phyloP scores from a whole-genome alignment of 2,797 vertebrate species.

The Lithobates pipiens region DNA sequence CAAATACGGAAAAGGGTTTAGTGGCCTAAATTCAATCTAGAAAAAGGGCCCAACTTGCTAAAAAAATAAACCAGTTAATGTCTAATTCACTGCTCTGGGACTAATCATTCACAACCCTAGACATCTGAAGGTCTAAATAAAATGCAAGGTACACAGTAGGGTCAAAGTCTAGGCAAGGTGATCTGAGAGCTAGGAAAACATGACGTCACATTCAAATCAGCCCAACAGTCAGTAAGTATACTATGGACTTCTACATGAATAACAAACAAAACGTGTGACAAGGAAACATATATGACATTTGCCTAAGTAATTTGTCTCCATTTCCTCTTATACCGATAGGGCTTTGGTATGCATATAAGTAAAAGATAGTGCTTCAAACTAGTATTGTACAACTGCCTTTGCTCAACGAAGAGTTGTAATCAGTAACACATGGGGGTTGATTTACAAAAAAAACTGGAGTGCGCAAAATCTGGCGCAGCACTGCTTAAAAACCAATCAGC shows the following conservation, averaged over 20 bases:
- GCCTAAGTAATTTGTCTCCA: background rate
- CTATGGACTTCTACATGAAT: background rate
- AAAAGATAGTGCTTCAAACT: background rate
- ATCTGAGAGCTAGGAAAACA: constrained; percentile 1
- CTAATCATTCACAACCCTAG: background rate
- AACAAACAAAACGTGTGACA: background rate
- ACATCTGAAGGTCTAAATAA: background rate
- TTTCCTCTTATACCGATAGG: background rate
- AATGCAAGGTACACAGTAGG: background rate
- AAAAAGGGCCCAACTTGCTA: too few relatives aligned
- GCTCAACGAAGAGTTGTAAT: too few relatives aligned
- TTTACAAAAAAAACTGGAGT: too few relatives aligned
- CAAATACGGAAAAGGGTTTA: too few relatives aligned
- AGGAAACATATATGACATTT: background rate
- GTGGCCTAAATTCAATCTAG: too few relatives aligned
- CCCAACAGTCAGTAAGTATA: constrained; percentile 3
- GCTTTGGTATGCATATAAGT: background rate
- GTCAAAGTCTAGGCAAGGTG: background rate
- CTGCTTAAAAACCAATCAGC: too few relatives aligned
- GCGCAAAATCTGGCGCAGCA: too few relatives aligned
- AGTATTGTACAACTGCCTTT: too few relatives aligned
- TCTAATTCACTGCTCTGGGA: background rate
- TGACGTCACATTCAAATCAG: background rate
- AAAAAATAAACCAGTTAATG: too few relatives aligned
- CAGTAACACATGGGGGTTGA: too few relatives aligned